Evolutionary conservation across 2,888 invertebrate species (phyloP), one percentile per base, ranked within the genome.

Genomic region (Pammene aurita): DNA sequence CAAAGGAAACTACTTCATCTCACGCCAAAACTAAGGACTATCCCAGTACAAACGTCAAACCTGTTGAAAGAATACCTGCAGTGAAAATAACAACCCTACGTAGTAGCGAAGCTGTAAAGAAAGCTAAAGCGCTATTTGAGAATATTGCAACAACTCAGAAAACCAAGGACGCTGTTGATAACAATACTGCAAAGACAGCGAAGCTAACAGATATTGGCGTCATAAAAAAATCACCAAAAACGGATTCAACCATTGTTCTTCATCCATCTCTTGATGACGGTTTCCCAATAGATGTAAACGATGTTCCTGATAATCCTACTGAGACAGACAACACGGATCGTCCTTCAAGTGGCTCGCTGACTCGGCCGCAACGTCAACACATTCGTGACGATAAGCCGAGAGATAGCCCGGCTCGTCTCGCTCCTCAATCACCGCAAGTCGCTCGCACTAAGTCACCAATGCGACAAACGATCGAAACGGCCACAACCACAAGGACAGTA

Each of bases 81-180:
- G 80, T 84, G 9, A 92, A 91, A 78, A 85, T 89, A 71, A 90
- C 92, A 9, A 85, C 88, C 18, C 77, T 94, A 35, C 91, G 94
- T 58, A 94, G 93, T 74, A 94, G 93, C 56, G 95, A 95, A 75
- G 94, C 94, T n/a, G 94, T 96, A 0, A 94, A 94, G 61, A 94
- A 94, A 84, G 96, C 96, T 0, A 96, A 95, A 83, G 94, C 94
- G 50, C 81, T 96, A 46, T 96, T 96, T 84, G 96, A 96, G 87
- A 95, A 94, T 72, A 94, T 94, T 72, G 93, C 94, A 14, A 85
- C 87, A 18, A 83, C 86, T 42, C 79, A 84, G 72, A 84, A 87
- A 75, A 77, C 79, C 10, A 84, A 86, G 74, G 85, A 86, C 50
- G 75, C 76, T 7, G 75, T 73, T 38, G 60, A 72, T 44, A 42